phyloP scores from a whole-genome alignment of 2,888 invertebrate genomes.

The Andricus curvator region DNA sequence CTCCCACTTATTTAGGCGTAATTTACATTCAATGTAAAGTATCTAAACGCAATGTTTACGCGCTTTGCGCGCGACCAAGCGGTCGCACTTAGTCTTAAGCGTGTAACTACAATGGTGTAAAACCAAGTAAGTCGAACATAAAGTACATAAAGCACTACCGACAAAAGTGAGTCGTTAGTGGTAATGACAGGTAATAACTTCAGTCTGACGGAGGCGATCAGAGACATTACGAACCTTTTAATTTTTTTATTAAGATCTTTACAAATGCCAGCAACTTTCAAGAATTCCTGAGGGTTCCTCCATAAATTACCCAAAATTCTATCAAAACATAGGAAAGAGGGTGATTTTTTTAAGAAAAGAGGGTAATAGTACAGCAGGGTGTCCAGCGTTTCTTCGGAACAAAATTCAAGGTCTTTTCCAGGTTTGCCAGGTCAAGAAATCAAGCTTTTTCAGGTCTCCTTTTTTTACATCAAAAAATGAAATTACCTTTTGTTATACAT shows the following conservation, averaged over 20 bases:
- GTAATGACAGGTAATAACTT: constrained; percentile 12
- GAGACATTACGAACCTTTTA: neutral
- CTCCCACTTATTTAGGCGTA: constrained; percentile 24
- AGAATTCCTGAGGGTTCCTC: too few relatives aligned
- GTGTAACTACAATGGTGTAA: neutral
- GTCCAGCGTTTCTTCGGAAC: too few relatives aligned
- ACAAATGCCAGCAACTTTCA: too few relatives aligned
- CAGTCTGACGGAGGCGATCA: neutral
- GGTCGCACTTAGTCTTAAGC: constrained; percentile 12
- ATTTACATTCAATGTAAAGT: constrained; percentile 31
- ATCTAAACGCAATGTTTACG: neutral
- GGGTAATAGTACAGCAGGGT: too few relatives aligned
- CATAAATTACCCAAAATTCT: too few relatives aligned
- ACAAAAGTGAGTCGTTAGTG: neutral
- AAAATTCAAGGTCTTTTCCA: too few relatives aligned
- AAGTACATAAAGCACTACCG: neutral
- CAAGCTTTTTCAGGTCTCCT: too few relatives aligned
- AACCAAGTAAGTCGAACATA: constrained; percentile 16
- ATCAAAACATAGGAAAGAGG: too few relatives aligned
- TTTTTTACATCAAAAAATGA: too few relatives aligned
- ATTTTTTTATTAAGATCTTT: neutral
- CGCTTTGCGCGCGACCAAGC: constrained; percentile 8
- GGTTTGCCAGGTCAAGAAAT: too few relatives aligned
- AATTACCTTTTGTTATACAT: too few relatives aligned
- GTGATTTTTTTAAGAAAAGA: too few relatives aligned